A percentile compares a stretch with the other conserved stretches of the same genome.
Evolutionary conservation across 2,797 vertebrate species (phyloP).

Genomic region (Molossus alvarezi): DNA sequence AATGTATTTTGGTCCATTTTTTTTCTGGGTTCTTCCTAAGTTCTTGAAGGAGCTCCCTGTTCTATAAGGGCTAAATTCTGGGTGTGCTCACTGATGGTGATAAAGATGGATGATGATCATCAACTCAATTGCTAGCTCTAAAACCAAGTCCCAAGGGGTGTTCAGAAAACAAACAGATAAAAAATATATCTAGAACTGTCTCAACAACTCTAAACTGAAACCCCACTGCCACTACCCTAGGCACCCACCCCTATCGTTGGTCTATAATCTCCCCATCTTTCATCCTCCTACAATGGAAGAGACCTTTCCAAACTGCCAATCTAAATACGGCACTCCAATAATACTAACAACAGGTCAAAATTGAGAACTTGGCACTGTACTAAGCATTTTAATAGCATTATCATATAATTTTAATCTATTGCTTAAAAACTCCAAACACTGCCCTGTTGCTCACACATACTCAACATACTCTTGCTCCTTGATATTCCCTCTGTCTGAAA

Average conservation of each 20-base stretch:
- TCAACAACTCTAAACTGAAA: constrained; percentile 15
- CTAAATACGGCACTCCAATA: background rate
- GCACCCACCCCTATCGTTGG: background rate
- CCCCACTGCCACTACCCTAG: background rate
- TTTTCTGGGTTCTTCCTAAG: constrained; percentile 21
- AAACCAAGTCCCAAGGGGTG: constrained; percentile 25
- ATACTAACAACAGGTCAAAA: background rate
- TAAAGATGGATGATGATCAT: background rate
- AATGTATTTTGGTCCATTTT: constrained; percentile 9
- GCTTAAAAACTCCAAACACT: background rate
- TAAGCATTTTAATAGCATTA: constrained; percentile 38
- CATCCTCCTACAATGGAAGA: background rate
- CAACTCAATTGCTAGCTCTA: constrained; percentile 26
- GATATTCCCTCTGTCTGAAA: background rate
- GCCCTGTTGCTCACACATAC: background rate
- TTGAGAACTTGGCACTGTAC: background rate
- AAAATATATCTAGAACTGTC: background rate
- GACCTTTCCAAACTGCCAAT: constrained; percentile 16
- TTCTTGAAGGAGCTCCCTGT: constrained; percentile 31
- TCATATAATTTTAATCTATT: background rate
- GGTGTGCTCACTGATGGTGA: background rate
- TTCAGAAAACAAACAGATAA: constrained; percentile 21
- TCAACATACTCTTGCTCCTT: background rate
- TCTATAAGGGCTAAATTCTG: background rate
- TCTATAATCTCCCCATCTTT: background rate